Evolutionary conservation across 1,140 invertebrate genomes (phyloP).

Genomic region (Lucilia cuprina): DNA sequence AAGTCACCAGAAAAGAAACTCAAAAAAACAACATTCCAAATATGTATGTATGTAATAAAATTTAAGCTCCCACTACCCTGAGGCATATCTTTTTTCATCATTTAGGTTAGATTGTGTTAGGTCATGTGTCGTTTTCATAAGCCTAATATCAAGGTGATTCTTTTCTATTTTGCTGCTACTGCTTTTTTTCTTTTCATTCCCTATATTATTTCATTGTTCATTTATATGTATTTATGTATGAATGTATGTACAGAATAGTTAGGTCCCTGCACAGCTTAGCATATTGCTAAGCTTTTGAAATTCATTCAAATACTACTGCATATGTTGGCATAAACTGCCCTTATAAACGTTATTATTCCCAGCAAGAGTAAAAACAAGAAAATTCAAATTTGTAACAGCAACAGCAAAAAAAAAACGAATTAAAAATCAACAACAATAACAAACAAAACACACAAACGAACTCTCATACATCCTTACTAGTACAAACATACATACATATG

Average conservation of each 20-base stretch:
- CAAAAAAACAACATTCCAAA: background rate
- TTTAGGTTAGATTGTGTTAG: background rate
- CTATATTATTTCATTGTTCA: background rate
- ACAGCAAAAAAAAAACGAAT: background rate
- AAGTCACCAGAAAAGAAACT: no score
- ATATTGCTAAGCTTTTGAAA: background rate
- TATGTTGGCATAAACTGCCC: background rate
- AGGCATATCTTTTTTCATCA: background rate
- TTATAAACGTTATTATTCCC: background rate
- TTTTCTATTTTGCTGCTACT: background rate
- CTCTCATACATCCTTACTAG: background rate
- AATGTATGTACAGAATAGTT: background rate
- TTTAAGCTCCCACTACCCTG: background rate
- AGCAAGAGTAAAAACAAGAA: background rate
- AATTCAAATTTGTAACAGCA: background rate
- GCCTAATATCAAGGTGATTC: constrained; percentile 8
- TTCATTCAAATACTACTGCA: constrained; percentile 1
- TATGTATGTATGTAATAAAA: background rate
- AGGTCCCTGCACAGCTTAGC: background rate
- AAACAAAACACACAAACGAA: background rate
- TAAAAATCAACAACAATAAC: background rate
- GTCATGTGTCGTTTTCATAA: background rate
- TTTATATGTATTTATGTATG: no score
- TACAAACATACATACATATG: background rate
- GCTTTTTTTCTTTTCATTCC: background rate